Percentiles rank a stretch among this genome's conserved stretches.
phyloP scores from a whole-genome alignment of 1,140 invertebrate genomes.

The Drosophila busckii region DNA sequence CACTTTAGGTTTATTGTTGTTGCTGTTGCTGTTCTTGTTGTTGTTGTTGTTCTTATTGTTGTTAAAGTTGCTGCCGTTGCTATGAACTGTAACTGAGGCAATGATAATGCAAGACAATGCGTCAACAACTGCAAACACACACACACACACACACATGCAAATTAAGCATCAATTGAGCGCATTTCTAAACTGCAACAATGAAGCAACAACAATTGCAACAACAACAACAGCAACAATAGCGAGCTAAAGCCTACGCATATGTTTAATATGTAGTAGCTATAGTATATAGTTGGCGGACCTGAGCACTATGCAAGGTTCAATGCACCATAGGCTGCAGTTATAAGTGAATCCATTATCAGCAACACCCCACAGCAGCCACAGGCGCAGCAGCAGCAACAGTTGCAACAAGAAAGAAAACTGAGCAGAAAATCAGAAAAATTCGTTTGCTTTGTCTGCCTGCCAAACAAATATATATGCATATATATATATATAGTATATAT shows the following conservation, averaged over 20 bases:
- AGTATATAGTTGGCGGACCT: no score
- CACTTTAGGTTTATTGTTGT: no score
- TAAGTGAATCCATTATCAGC: no score
- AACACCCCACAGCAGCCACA: no score
- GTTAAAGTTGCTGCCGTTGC: not conserved
- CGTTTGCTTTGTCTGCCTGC: no score
- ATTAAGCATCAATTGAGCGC: constrained; percentile 53
- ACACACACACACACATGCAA: constrained; percentile 15
- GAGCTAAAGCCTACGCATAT: not conserved
- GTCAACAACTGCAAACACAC: constrained; percentile 1
- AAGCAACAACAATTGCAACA: constrained; percentile 11
- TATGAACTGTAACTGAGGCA: constrained; percentile 24
- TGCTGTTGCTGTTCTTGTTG: not conserved
- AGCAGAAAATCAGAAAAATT: no score
- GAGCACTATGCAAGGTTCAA: no score
- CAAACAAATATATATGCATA: not conserved
- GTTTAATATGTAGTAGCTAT: no score
- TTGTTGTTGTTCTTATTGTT: constrained; percentile 1
- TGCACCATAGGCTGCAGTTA: no score
- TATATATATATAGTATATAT: not conserved
- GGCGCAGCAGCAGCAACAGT: no score
- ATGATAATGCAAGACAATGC: constrained; percentile 27
- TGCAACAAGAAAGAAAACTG: no score
- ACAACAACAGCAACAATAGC: constrained; percentile 1
- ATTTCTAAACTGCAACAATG: constrained; percentile 42